Conservation (phyloP, 1,140 invertebrate species). For the Condylostylus longicornis region DNA sequence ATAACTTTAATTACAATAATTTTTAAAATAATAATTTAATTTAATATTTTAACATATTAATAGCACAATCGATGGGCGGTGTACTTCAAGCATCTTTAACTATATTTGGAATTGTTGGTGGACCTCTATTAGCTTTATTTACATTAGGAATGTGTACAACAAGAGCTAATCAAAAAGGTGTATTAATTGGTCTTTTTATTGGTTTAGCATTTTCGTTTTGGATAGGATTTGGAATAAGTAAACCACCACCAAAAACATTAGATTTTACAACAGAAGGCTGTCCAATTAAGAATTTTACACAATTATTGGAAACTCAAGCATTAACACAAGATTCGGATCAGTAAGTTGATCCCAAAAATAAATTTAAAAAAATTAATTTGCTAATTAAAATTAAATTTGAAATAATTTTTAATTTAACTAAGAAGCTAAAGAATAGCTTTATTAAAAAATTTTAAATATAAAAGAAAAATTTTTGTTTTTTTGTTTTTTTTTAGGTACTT, state of each 20-base stretch:
- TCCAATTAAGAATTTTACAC: conserved; percentile 12
- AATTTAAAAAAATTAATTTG: too few relatives aligned
- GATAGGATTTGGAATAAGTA: conserved; percentile 73
- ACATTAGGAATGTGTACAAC: conserved; percentile 59
- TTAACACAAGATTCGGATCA: not conserved
- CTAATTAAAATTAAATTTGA: conserved; percentile 4
- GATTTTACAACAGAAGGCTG: conserved; percentile 44
- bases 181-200: conserved; percentile 43
- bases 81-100: conserved; percentile 58
- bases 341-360: not conserved
- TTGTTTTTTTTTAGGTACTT: conserved; percentile 43
- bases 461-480: conserved; percentile 23
- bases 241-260: conserved; percentile 42
- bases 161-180: conserved; percentile 51
- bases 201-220: conserved; percentile 59
- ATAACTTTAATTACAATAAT: too few relatives aligned
- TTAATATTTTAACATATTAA: not conserved
- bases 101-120: conserved; percentile 66
- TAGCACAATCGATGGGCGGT: conserved; percentile 47
- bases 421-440: not conserved
- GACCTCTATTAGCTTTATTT: conserved; percentile 64
- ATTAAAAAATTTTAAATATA: conserved; percentile 1
- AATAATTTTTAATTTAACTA: conserved; percentile 6
- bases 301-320: too few relatives aligned
- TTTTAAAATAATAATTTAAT: too few relatives aligned